These are phyloP conservation scores for Eilema depressum DNA, from an alignment of 2,888 invertebrate species.

Conservation along the genomic window DNA sequence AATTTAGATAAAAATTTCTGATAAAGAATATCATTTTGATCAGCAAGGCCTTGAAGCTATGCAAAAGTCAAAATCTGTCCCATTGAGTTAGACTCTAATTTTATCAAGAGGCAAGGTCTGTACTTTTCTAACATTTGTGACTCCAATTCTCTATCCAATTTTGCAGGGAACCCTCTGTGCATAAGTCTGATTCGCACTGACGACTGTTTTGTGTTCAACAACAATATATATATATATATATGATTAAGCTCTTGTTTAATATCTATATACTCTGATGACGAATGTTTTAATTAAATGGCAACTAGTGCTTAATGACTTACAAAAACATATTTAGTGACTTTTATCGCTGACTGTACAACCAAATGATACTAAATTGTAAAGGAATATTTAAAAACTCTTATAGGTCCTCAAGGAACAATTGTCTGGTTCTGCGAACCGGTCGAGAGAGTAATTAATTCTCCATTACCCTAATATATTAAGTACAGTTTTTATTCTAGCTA, in stretches of 20 bases:
- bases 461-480: slow-evolving; percentile 77
- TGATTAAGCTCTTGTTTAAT: too few relatives aligned
- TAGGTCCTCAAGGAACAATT: slow-evolving; percentile 73
- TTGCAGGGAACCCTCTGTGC: too few relatives aligned
- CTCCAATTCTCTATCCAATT: not conserved
- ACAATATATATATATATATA: too few relatives aligned
- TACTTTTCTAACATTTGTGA: too few relatives aligned
- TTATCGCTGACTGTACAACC: slow-evolving; percentile 15
- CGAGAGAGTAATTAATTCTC: slow-evolving; percentile 79
- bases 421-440: slow-evolving; percentile 73
- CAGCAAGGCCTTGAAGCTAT: too few relatives aligned
- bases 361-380: slow-evolving; percentile 32
- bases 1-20: not conserved
- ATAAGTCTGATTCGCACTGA: too few relatives aligned
- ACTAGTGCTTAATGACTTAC: not conserved
- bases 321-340: not conserved
- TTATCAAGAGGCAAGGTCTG: too few relatives aligned
- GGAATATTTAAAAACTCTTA: slow-evolving; percentile 37
- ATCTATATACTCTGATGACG: too few relatives aligned
- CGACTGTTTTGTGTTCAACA: too few relatives aligned
- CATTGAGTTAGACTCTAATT: too few relatives aligned
- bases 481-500: slow-evolving; percentile 7
- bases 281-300: not conserved
- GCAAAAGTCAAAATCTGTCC: too few relatives aligned
- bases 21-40: not conserved